Conservation (phyloP, 2,797 vertebrate genomes). For the Sparus aurata region DNA sequence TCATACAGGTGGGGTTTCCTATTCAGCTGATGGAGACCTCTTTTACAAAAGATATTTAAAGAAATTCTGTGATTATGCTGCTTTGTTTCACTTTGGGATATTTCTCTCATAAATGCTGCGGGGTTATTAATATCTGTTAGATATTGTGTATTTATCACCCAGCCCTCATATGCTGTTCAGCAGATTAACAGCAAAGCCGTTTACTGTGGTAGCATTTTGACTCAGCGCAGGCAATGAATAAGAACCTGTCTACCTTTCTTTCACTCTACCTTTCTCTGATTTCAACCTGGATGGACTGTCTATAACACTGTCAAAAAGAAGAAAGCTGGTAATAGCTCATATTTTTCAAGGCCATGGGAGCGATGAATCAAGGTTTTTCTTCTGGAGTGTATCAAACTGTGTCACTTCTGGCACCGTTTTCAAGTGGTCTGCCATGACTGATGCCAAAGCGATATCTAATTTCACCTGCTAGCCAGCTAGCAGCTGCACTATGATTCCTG, state of each 20-base stretch:
- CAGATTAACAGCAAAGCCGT: too few species aligned
- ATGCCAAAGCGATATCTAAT: slow-evolving; percentile 51
- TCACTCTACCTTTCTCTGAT: slow-evolving; percentile 11
- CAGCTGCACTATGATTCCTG: slow-evolving; percentile 29
- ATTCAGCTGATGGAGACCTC: slow-evolving; percentile 1
- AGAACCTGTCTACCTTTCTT: background rate
- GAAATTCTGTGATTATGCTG: background rate
- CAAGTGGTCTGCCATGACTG: slow-evolving; percentile 39
- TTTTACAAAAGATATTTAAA: background rate
- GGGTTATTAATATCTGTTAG: too few species aligned
- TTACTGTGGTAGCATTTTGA: slow-evolving; percentile 1
- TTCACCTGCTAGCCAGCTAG: slow-evolving; percentile 27
- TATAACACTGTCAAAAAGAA: slow-evolving; percentile 16
- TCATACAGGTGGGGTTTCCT: slow-evolving; percentile 26
- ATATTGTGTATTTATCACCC: too few species aligned
- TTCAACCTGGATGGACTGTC: slow-evolving; percentile 12
- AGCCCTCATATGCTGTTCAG: too few species aligned
- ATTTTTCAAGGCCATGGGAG: slow-evolving; percentile 13
- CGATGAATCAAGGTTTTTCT: slow-evolving; percentile 39
- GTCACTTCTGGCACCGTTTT: slow-evolving; percentile 45
- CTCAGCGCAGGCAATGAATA: background rate
- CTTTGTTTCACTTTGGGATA: background rate
- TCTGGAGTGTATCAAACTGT: slow-evolving; percentile 34
- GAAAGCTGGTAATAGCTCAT: slow-evolving; percentile 6
- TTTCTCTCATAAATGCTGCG: too few species aligned